Conservation (phyloP, 2,113 vertebrate species). For the Chionodraco myersi region DNA sequence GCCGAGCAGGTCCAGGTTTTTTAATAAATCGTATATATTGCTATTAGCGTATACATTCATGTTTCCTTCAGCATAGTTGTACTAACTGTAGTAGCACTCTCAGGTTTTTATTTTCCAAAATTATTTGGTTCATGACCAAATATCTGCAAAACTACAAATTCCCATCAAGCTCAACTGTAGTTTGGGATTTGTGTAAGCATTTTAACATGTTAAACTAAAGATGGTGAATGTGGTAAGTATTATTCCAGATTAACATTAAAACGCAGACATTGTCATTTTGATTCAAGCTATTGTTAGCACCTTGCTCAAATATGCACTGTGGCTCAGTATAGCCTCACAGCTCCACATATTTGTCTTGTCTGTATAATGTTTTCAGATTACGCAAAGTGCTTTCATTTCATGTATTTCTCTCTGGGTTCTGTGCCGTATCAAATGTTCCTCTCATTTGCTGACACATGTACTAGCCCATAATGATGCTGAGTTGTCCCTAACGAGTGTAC, state of each 20-base stretch:
- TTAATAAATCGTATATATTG: neutral
- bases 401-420: neutral
- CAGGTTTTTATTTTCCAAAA: neutral
- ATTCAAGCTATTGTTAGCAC: neutral
- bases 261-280: neutral
- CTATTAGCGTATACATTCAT: neutral
- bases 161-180: neutral
- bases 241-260: neutral
- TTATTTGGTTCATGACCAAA: no score
- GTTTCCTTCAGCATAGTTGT: neutral
- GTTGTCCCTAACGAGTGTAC: conserved; percentile 86
- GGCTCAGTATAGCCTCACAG: neutral
- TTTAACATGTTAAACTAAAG: neutral
- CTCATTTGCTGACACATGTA: neutral
- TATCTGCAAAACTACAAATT: neutral
- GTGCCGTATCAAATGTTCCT: neutral
- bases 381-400: neutral
- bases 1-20: no score
- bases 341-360: neutral
- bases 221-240: neutral
- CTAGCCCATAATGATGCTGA: neutral
- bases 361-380: neutral
- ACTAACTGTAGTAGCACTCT: neutral
- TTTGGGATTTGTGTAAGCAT: neutral
- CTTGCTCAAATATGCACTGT: neutral